Evolutionary conservation across 2,797 vertebrate species (phyloP).

Genomic region (Danio aesculapii): DNA sequence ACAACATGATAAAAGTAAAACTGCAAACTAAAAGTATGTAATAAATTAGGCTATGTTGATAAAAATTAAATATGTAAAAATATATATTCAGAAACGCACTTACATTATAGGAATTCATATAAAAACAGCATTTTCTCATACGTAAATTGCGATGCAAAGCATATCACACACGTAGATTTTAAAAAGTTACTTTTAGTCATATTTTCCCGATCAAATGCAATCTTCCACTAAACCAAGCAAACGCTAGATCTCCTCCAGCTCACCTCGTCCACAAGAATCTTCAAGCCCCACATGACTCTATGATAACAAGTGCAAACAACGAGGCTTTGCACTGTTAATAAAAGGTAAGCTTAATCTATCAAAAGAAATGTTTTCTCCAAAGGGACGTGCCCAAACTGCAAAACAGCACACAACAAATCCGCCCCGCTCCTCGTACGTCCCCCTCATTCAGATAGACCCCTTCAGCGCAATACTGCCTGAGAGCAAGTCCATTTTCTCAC

Average conservation of each 20-base stretch:
- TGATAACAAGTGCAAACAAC: conserved; percentile 37
- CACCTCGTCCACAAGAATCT: conserved; percentile 19
- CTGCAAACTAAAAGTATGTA: too few relatives aligned
- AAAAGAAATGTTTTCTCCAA: conserved; percentile 58
- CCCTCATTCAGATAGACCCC: conserved; percentile 53
- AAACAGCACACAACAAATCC: conserved; percentile 77
- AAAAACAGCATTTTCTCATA: not conserved
- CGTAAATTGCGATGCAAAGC: not conserved
- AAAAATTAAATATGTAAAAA: too few relatives aligned
- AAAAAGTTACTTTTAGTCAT: conserved; percentile 7
- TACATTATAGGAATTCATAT: not conserved
- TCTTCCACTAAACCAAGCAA: conserved; percentile 1
- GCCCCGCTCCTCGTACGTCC: conserved; percentile 52
- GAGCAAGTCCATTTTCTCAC: conserved; percentile 39
- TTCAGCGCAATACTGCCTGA: conserved; percentile 27
- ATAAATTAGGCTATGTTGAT: not conserved
- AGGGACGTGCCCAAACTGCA: conserved; percentile 82
- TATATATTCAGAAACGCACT: not conserved
- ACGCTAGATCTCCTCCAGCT: conserved; percentile 8
- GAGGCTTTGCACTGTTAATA: conserved; percentile 34
- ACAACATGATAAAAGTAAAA: too few relatives aligned
- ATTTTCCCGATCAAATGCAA: not conserved
- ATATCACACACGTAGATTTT: not conserved
- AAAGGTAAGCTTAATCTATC: conserved; percentile 41
- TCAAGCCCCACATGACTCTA: not conserved